phyloP scores from a whole-genome alignment of 2,797 vertebrate genomes.

The Xenopus petersii region DNA sequence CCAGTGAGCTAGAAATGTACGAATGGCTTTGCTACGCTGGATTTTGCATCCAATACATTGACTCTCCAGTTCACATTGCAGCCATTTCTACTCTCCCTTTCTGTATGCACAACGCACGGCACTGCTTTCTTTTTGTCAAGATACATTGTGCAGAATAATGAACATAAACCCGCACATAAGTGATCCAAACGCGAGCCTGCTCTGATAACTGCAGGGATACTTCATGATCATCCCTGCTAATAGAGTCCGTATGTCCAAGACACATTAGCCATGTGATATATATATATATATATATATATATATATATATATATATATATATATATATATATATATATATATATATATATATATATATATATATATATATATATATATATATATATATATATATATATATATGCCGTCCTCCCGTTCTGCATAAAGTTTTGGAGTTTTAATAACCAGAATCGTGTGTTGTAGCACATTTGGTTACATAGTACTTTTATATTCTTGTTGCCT shows the following conservation, averaged over 20 bases:
- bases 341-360: not conserved
- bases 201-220: conserved; percentile 6
- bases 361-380: not conserved
- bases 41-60: not conserved
- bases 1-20: not conserved
- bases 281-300: not conserved
- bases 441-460: too few species aligned
- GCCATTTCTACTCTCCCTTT: not conserved
- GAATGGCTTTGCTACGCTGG: not conserved
- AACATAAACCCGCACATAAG: conserved; percentile 1
- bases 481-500: too few species aligned
- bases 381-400: not conserved
- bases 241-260: too few species aligned
- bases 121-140: not conserved
- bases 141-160: not conserved
- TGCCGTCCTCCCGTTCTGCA: not conserved
- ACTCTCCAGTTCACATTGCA: not conserved
- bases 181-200: not conserved
- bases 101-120: not conserved
- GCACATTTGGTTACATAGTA: too few species aligned
- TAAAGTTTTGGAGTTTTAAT: not conserved
- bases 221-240: conserved; percentile 1
- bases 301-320: not conserved
- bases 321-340: not conserved
- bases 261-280: not conserved